Percentiles rank a stretch among this genome's conserved stretches.
phyloP scores from a whole-genome alignment of 2,113 vertebrate genomes.

The Crypturellus undulatus region DNA sequence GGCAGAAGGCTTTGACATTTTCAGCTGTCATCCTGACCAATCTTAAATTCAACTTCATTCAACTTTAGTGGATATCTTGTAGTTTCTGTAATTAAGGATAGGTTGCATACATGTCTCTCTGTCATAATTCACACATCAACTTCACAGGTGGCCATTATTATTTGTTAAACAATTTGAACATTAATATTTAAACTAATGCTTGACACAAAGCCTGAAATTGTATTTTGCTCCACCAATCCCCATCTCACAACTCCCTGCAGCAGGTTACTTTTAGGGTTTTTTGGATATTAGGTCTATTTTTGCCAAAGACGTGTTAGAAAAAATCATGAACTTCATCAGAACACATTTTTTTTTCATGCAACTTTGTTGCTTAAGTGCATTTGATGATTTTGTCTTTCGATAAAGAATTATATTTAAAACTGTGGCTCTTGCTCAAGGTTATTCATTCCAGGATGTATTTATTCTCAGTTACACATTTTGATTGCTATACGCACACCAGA shows the following conservation, averaged over 20 bases:
- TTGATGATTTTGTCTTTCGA: not conserved
- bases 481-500: not conserved
- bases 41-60: conserved; percentile 29
- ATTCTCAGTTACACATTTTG: not conserved
- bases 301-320: not conserved
- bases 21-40: conserved; percentile 33
- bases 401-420: not conserved
- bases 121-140: not conserved
- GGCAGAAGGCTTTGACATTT: conserved; percentile 44
- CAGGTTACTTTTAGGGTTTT: not conserved
- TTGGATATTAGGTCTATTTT: not conserved
- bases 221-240: not conserved
- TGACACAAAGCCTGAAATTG: not conserved
- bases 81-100: not conserved
- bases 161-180: not conserved
- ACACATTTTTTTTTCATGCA: not conserved
- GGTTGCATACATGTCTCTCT: not conserved
- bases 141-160: not conserved
- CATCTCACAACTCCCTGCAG: not conserved
- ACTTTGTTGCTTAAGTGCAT: not conserved
- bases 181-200: not conserved
- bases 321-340: not conserved
- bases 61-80: not conserved
- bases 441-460: not conserved
- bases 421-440: not conserved